Evolutionary conservation across 2,797 vertebrate genomes (phyloP).

Genomic region (Ceryle rudis): DNA sequence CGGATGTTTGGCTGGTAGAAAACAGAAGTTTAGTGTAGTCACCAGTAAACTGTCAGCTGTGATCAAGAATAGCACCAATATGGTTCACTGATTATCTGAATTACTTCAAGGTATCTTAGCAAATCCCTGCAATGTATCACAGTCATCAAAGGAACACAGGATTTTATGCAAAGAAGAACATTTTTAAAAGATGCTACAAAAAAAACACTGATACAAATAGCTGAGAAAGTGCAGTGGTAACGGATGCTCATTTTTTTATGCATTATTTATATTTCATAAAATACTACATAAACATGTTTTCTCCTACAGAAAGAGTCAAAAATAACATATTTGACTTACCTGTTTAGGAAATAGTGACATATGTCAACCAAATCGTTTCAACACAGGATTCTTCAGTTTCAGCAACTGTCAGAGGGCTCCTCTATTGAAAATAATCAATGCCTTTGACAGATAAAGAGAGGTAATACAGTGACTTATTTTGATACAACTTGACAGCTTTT

Average conservation of each 20-base stretch:
- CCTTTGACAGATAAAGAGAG: constrained; percentile 71
- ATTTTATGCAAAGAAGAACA: neutral
- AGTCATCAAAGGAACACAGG: neutral
- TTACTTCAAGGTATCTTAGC: constrained; percentile 42
- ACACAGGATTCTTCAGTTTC: constrained; percentile 52
- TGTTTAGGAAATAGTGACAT: constrained; percentile 73
- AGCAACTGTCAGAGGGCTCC: constrained; percentile 69
- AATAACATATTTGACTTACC: constrained; percentile 43
- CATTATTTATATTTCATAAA: constrained; percentile 53
- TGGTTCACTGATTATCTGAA: constrained; percentile 29
- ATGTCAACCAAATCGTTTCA: constrained; percentile 52
- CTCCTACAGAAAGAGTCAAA: neutral
- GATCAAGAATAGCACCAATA: neutral
- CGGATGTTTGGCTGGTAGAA: neutral
- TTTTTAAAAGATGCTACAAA: neutral
- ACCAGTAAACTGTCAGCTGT: constrained; percentile 12
- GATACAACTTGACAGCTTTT: constrained; percentile 69
- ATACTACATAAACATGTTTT: constrained; percentile 17
- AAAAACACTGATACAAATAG: neutral
- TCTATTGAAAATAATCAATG: constrained; percentile 80
- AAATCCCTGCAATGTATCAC: constrained; percentile 13
- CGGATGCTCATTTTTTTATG: neutral
- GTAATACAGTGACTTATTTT: constrained; percentile 59
- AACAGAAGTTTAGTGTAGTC: constrained; percentile 15
- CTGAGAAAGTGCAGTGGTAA: neutral